These are phyloP conservation scores for Pampusana beccarii DNA, from an alignment of 2,113 vertebrate species.

Conservation along the genomic window DNA sequence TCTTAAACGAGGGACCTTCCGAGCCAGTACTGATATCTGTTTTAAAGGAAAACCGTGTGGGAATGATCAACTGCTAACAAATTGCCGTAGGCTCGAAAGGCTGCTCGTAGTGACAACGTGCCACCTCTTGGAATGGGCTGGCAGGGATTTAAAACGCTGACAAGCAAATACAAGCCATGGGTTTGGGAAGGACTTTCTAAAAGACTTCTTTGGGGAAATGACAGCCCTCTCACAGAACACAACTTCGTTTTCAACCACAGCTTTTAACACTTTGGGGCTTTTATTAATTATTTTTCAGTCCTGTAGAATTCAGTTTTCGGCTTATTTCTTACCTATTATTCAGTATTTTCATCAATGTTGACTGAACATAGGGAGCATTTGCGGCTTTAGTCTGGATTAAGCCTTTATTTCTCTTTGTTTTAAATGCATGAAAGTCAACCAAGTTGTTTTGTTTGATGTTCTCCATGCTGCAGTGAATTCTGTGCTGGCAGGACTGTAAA, in stretches of 20 bases:
- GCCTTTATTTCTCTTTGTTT: conserved; percentile 20
- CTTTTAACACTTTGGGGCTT: not conserved
- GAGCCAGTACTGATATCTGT: not conserved
- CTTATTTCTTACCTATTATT: conserved; percentile 22
- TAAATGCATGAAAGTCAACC: conserved; percentile 7
- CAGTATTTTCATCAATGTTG: conserved; percentile 13
- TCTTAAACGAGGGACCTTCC: not conserved
- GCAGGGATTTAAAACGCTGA: not conserved
- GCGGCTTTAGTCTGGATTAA: not conserved
- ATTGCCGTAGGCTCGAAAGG: rapidly evolving
- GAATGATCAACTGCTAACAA: not conserved
- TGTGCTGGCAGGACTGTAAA: conserved; percentile 60
- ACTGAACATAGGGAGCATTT: not conserved
- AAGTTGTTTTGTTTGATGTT: conserved; percentile 45
- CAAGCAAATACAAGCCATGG: not conserved
- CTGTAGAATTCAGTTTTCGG: not conserved
- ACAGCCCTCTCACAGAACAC: not conserved
- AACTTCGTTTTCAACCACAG: not conserved
- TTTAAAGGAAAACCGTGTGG: not conserved
- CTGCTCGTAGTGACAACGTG: rapidly evolving
- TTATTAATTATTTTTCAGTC: not conserved
- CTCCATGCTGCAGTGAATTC: conserved; percentile 30
- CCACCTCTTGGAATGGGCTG: not conserved
- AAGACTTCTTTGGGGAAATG: not conserved
- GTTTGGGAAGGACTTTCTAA: not conserved